These are phyloP conservation scores for Heliocidaris erythrogramma DNA, from an alignment of 35 echinoderm and acorn worm genomes.

Conservation along the genomic window DNA sequence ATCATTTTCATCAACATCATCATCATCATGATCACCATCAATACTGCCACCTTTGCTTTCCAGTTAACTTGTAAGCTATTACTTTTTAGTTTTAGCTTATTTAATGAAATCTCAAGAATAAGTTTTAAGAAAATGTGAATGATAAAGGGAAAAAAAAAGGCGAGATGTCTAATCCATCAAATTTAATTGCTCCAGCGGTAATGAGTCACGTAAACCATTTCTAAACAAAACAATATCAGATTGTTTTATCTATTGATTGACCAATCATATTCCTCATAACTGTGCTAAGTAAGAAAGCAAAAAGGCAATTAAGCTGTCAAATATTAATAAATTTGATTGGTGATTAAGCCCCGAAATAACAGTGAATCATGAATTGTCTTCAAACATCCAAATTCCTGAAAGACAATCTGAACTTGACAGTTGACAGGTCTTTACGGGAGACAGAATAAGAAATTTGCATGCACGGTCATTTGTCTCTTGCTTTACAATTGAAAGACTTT, in stretches of 20 bases:
- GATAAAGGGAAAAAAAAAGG: not conserved
- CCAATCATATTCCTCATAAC: not conserved
- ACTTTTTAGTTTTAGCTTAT: too few species aligned
- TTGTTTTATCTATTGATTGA: not conserved
- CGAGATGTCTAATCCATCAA: not conserved
- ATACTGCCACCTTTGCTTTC: too few species aligned
- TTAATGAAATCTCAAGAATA: too few species aligned
- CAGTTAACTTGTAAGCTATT: too few species aligned
- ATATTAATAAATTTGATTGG: not conserved
- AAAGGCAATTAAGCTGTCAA: not conserved
- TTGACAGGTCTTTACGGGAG: not conserved
- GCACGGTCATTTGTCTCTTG: not conserved
- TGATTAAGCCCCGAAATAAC: not conserved
- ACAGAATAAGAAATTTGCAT: not conserved
- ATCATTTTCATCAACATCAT: too few species aligned
- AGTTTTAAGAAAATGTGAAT: too few species aligned
- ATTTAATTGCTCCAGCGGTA: not conserved
- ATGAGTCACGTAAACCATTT: not conserved
- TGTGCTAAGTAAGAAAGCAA: not conserved
- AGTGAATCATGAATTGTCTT: not conserved
- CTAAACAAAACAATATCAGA: not conserved
- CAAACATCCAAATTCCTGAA: not conserved
- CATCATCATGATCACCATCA: too few species aligned
- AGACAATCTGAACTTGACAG: not conserved
- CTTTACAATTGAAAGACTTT: not conserved